Evolutionary conservation across 2,888 invertebrate genomes (phyloP), one percentile per base, ranked within the genome.

Genomic region (Andrena dorsata): DNA sequence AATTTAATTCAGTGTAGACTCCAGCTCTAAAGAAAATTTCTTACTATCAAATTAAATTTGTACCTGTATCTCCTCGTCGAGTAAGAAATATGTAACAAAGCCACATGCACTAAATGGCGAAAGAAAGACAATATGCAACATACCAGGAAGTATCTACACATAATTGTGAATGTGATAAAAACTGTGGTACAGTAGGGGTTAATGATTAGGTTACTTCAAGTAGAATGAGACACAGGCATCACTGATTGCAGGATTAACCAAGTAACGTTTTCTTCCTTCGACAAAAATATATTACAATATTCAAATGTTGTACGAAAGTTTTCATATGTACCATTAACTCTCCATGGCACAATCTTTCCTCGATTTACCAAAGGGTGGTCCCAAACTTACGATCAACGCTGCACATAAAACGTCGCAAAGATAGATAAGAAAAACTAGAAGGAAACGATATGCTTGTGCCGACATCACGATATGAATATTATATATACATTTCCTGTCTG

Each of bases 361-460:
- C 26, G 10, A 49, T 20, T 26, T 28, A 26, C 10, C 13, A 49
- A 26, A 2, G 8, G 30, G 26, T n/a, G 32, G 78, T 72, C 78
- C 53, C 60, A 49, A 80, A 28, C 71, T 72, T 23, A 61, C 51
- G 80, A 80, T 80, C 78, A 60, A 4, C 47, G 16, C 60, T 66
- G 60, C 32, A 53, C 47, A 16, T 13, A 41, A 69, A 82, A 73
- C 53, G 80, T 13, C 80, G 74, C 47, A 41, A 41, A 81, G 26
- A 78, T 74, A 80, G 64, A 79, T 64, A 78, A 76, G 72, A 53
- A 76, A 63, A 69, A 63, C 5, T 7, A 75, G 64, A 77, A 60
- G 68, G 35, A 72, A 80, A 65, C 66, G 13, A 78, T 65, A 66
- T 82, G 78, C 77, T 77, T 53, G 76, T 86, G 76, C 78, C 70